A percentile compares a stretch with the other conserved stretches of the same genome.
phyloP scores from a whole-genome alignment of 1,140 invertebrate genomes.

The Drosophila carrolli region DNA sequence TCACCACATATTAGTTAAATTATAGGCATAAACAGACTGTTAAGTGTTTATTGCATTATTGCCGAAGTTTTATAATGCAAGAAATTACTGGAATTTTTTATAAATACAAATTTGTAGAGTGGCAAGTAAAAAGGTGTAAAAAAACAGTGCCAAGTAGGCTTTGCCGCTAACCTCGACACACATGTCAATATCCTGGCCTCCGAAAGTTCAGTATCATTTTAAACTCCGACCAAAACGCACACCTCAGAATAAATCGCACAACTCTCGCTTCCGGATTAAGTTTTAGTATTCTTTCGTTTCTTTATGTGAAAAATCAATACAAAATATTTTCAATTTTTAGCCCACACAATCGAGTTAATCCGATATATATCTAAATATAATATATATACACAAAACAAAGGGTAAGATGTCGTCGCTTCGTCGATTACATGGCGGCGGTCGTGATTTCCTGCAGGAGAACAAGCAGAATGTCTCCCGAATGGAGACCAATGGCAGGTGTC shows the following conservation, averaged over 20 bases:
- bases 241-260: slow-evolving; percentile 14
- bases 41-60: neutral
- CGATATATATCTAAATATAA: neutral
- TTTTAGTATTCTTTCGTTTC: neutral
- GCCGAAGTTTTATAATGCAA: too few relatives aligned
- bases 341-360: neutral
- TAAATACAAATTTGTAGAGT: too few relatives aligned
- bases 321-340: neutral
- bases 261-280: slow-evolving; percentile 4
- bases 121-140: too few relatives aligned
- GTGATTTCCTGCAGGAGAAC: slow-evolving; percentile 45
- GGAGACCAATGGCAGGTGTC: slow-evolving; percentile 19
- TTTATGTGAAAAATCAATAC: neutral
- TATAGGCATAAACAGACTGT: neutral
- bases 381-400: neutral
- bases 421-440: slow-evolving; percentile 26
- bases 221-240: slow-evolving; percentile 26
- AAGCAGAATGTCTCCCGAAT: slow-evolving; percentile 21
- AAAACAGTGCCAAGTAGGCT: slow-evolving; percentile 4
- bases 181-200: neutral
- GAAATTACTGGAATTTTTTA: too few relatives aligned
- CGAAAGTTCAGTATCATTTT: slow-evolving; percentile 19
- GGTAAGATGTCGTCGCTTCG: neutral
- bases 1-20: slow-evolving; percentile 4
- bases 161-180: neutral